Percentiles rank a stretch among this genome's conserved stretches.
phyloP scores from a whole-genome alignment of 2,113 vertebrate genomes.

The Callocephalon fimbriatum region DNA sequence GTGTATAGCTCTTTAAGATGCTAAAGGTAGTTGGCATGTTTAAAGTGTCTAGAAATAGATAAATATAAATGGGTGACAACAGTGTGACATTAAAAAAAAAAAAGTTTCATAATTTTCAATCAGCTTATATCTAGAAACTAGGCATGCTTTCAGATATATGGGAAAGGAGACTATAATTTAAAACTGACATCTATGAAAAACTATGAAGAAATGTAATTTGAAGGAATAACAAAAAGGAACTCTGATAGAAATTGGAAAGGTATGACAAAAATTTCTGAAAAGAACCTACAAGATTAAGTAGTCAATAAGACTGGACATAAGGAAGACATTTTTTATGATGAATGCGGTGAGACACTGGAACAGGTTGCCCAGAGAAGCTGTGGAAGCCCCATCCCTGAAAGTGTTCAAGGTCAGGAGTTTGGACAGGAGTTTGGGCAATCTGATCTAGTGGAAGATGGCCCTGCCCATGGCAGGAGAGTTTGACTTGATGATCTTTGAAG shows the following conservation, averaged over 20 bases:
- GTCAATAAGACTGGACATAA: background rate
- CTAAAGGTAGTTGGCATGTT: background rate
- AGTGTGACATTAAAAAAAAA: background rate
- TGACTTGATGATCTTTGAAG: background rate
- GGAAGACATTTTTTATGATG: background rate
- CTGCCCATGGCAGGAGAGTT: background rate
- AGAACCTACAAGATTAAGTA: background rate
- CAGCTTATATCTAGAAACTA: background rate
- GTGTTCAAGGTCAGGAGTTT: background rate
- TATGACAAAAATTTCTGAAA: background rate
- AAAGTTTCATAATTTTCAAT: background rate
- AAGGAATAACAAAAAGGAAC: background rate
- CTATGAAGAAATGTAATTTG: background rate
- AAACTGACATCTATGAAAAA: background rate
- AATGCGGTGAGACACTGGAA: background rate
- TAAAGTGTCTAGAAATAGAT: background rate
- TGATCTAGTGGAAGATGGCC: background rate
- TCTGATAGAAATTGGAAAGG: background rate
- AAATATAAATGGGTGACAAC: background rate
- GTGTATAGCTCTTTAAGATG: background rate
- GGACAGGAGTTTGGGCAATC: background rate
- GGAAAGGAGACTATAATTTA: background rate
- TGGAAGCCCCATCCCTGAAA: accelerated
- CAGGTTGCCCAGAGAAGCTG: background rate
- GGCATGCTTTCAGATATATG: background rate